These are phyloP conservation scores for Chromobotia macracanthus DNA, from an alignment of 2,797 vertebrate species.

Conservation along the genomic window DNA sequence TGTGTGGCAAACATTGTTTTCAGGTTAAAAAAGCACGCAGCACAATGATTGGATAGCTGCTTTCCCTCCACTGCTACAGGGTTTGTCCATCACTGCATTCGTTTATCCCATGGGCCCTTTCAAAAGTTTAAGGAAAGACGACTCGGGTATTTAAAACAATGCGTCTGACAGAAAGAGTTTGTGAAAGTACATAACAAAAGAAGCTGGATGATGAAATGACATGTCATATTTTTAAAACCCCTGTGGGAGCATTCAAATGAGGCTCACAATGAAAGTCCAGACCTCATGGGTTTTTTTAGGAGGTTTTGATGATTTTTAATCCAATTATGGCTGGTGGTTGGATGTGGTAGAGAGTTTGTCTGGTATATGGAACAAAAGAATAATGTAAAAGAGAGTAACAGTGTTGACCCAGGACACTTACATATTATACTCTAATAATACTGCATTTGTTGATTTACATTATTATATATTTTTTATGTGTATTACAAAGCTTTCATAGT, in stretches of 20 bases:
- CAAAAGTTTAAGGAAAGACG: constrained; percentile 8
- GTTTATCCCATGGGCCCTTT: constrained; percentile 36
- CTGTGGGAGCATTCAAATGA: constrained; percentile 32
- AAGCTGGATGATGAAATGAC: constrained; percentile 42
- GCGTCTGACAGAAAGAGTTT: constrained; percentile 19
- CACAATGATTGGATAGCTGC: constrained; percentile 7
- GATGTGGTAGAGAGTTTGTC: not conserved
- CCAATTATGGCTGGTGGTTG: constrained; percentile 1
- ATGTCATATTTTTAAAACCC: constrained; percentile 19
- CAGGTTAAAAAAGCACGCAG: constrained; percentile 21
- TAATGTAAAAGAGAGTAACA: not conserved
- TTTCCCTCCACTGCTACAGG: constrained; percentile 11
- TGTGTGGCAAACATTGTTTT: not conserved
- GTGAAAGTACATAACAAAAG: constrained; percentile 24
- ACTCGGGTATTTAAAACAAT: constrained; percentile 23
- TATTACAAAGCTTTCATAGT: too few species aligned
- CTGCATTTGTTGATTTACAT: too few species aligned
- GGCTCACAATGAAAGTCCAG: constrained; percentile 16
- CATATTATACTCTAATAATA: too few species aligned
- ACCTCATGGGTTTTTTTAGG: not conserved
- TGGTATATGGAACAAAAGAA: not conserved
- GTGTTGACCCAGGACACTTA: not conserved
- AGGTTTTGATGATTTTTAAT: constrained; percentile 2
- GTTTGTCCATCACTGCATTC: constrained; percentile 13
- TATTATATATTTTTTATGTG: too few species aligned